phyloP scores from a whole-genome alignment of 2,797 vertebrate genomes.

The Amniataba percoides region DNA sequence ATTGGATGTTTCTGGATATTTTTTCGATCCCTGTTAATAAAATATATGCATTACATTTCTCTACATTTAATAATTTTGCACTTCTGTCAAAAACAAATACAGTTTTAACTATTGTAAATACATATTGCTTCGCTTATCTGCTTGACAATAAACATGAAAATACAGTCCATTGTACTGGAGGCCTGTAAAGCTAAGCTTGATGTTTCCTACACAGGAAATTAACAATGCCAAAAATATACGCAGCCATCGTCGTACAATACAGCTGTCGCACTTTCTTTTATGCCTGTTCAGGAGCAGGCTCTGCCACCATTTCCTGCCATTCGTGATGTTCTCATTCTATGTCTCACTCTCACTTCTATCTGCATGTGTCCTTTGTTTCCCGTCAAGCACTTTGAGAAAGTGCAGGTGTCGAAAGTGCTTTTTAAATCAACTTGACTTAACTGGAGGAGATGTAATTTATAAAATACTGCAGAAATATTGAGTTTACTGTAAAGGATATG shows the following conservation, averaged over 20 bases:
- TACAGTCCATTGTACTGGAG: neutral
- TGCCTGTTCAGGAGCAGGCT: constrained; percentile 29
- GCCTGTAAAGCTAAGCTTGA: neutral
- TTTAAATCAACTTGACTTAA: constrained; percentile 35
- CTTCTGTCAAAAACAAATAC: neutral
- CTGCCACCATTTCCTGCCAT: constrained; percentile 45
- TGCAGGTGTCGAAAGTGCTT: constrained; percentile 47
- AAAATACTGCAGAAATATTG: neutral
- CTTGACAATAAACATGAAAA: neutral
- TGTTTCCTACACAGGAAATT: constrained; percentile 18
- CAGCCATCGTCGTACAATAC: neutral
- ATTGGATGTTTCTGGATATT: neutral
- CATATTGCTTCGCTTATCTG: neutral
- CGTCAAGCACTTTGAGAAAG: constrained; percentile 25
- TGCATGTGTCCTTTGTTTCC: constrained; percentile 45
- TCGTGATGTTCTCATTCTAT: constrained; percentile 37
- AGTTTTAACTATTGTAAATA: constrained; percentile 2
- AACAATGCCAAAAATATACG: constrained; percentile 26
- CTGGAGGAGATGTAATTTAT: constrained; percentile 15
- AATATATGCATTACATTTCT: neutral
- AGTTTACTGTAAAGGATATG: neutral
- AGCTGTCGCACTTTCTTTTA: constrained; percentile 34
- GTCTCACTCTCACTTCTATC: constrained; percentile 45
- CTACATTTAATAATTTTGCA: neutral
- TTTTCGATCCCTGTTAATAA: neutral